Conservation (phyloP, 1,140 invertebrate genomes). For the Drosophila sp. region DNA sequence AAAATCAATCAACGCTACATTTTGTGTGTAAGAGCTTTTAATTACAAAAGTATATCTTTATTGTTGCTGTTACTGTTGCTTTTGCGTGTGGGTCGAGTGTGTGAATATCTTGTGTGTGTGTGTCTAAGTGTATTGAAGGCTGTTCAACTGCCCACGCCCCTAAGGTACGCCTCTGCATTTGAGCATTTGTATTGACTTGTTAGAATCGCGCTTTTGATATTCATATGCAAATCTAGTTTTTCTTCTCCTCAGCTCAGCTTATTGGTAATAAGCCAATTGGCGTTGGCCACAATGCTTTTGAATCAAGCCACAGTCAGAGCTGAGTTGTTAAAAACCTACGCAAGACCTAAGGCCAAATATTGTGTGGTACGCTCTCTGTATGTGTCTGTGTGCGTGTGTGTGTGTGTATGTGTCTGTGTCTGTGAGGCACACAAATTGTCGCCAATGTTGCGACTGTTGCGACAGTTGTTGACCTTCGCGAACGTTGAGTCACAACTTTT, state of each 20-base stretch:
- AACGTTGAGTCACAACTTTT: slow-evolving; percentile 61
- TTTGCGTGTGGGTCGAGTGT: slow-evolving; percentile 15
- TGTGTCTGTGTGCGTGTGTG: slow-evolving; percentile 41
- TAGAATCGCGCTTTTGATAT: slow-evolving; percentile 63
- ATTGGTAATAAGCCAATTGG: slow-evolving; percentile 79
- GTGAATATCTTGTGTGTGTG: background rate
- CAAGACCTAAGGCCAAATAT: slow-evolving; percentile 74
- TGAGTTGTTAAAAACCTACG: slow-evolving; percentile 64
- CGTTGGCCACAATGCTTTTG: slow-evolving; percentile 71
- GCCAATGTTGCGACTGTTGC: slow-evolving; percentile 60
- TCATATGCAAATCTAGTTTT: slow-evolving; percentile 66
- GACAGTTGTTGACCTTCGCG: slow-evolving; percentile 72
- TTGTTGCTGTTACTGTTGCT: background rate
- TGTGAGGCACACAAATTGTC: slow-evolving; percentile 58
- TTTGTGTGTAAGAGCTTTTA: slow-evolving; percentile 73
- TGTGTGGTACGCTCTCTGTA: slow-evolving; percentile 43
- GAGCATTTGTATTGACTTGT: slow-evolving; percentile 38
- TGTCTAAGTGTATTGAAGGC: slow-evolving; percentile 61
- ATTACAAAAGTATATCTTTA: slow-evolving; percentile 59
- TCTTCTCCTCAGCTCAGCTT: slow-evolving; percentile 46
- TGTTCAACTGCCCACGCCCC: slow-evolving; percentile 65
- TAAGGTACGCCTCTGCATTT: slow-evolving; percentile 61
- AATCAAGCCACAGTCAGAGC: slow-evolving; percentile 58
- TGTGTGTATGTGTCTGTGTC: slow-evolving; percentile 39
- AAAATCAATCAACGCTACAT: slow-evolving; percentile 78